A percentile compares a stretch with the other conserved stretches of the same genome.
These are phyloP conservation scores for Pipistrellus kuhlii DNA, from an alignment of 2,797 vertebrate genomes.

Conservation along the genomic window DNA sequence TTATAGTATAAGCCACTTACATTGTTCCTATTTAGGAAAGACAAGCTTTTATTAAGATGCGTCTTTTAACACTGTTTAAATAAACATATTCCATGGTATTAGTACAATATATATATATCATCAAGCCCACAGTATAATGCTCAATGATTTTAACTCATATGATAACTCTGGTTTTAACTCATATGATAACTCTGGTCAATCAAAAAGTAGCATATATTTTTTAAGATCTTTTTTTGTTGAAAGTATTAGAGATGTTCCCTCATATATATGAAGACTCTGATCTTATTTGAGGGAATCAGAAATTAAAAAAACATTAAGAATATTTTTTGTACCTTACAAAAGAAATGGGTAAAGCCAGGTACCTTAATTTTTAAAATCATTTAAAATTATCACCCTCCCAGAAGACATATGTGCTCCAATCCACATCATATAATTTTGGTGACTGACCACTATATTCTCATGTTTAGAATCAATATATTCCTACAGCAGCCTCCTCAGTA, in stretches of 20 bases:
- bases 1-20: background rate
- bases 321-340: background rate
- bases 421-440: background rate
- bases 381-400: background rate
- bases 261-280: background rate
- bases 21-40: background rate
- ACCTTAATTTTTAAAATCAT: conserved; percentile 31
- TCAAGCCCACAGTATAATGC: background rate
- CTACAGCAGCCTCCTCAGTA: accelerated
- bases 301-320: background rate
- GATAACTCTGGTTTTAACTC: background rate
- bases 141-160: background rate
- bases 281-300: background rate
- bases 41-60: background rate
- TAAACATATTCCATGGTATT: background rate
- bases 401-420: background rate
- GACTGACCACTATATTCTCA: background rate
- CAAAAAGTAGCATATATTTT: background rate
- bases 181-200: background rate
- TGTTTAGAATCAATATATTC: background rate
- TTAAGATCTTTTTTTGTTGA: no score
- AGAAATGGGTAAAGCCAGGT: background rate
- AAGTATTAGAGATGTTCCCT: no score
- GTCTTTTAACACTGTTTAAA: background rate
- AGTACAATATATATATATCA: background rate